These are phyloP conservation scores for Oriolus oriolus DNA, from an alignment of 2,113 vertebrate species.

Conservation along the genomic window DNA sequence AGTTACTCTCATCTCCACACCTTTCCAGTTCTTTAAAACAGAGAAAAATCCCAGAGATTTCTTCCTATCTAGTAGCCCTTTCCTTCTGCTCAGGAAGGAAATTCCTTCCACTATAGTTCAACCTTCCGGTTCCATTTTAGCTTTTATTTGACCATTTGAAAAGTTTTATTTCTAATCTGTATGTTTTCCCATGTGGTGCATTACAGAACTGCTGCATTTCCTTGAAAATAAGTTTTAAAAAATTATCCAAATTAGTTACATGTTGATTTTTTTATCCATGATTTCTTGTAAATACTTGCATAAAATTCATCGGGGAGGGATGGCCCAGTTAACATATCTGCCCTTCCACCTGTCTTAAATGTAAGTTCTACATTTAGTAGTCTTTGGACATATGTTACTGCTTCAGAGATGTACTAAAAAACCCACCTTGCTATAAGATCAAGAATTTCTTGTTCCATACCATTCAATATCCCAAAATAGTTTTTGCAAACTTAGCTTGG, in stretches of 20 bases:
- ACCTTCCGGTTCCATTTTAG: not conserved
- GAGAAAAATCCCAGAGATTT: not conserved
- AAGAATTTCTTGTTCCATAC: not conserved
- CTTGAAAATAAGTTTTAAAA: not conserved
- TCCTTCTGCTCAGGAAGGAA: not conserved
- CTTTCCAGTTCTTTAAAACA: not conserved
- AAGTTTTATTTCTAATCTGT: not conserved
- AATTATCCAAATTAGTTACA: not conserved
- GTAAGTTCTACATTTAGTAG: not conserved
- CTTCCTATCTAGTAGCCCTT: not conserved
- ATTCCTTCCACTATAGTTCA: not conserved
- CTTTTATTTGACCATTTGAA: not conserved
- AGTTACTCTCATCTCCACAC: not conserved
- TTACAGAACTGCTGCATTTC: not conserved
- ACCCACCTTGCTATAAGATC: not conserved
- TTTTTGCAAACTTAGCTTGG: not conserved
- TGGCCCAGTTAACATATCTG: not conserved
- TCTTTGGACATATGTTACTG: not conserved
- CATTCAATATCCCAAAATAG: not conserved
- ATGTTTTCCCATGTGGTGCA: not conserved
- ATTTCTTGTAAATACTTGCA: not conserved
- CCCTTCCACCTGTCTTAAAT: not conserved
- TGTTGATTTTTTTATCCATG: not conserved
- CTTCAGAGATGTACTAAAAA: not conserved
- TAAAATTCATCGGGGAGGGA: not conserved